Conservation (phyloP, 2,113 vertebrate genomes). For the Rafetus swinhoei region DNA sequence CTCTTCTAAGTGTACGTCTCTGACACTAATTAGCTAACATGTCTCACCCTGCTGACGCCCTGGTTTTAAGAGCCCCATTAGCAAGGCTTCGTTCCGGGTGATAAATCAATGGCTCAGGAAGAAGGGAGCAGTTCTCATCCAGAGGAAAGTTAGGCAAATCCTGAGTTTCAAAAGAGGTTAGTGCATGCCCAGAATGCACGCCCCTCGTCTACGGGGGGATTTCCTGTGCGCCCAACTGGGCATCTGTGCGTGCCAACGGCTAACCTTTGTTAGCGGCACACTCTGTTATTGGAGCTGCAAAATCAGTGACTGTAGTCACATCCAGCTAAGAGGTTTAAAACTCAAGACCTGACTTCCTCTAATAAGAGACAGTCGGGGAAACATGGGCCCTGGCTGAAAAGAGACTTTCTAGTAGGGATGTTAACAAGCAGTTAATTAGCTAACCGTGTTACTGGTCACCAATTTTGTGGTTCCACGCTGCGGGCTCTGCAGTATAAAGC, state of each 20-base stretch:
- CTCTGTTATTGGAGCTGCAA: not conserved
- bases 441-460: no score
- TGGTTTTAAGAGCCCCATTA: conserved; percentile 1
- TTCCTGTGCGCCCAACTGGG: not conserved
- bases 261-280: not conserved
- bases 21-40: conserved; percentile 48
- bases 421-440: no score
- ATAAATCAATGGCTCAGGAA: conserved; percentile 41
- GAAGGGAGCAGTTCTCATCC: conserved; percentile 50
- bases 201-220: not conserved
- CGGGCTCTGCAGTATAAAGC: no score
- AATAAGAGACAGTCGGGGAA: not conserved
- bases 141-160: not conserved
- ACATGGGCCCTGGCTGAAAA: not conserved
- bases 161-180: not conserved
- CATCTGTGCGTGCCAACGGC: not conserved
- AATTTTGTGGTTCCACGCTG: no score
- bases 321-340: not conserved
- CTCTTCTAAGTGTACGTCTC: conserved; percentile 37
- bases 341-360: not conserved
- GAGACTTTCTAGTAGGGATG: not conserved
- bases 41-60: conserved; percentile 13
- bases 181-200: not conserved
- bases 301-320: not conserved
- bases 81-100: conserved; percentile 37